These are phyloP conservation scores for Peribatodes rhomboidaria DNA, from an alignment of 2,888 invertebrate species.

Conservation along the genomic window DNA sequence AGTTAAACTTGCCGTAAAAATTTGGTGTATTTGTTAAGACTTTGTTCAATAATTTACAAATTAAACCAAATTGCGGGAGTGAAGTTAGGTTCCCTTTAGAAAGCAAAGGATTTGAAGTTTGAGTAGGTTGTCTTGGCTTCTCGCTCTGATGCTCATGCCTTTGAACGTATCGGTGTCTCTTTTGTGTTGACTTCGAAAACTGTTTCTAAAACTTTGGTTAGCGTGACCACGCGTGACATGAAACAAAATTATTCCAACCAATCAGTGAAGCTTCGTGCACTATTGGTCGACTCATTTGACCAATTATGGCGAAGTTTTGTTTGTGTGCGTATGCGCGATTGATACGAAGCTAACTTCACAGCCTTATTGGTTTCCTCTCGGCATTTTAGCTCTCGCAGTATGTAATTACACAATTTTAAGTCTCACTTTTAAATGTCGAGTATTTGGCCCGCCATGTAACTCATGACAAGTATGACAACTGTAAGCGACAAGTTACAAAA, in stretches of 20 bases:
- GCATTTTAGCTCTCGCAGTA: too few relatives aligned
- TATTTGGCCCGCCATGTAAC: neutral
- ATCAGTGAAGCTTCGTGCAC: too few relatives aligned
- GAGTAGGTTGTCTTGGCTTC: neutral
- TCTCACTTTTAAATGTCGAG: too few relatives aligned
- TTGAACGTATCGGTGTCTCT: neutral
- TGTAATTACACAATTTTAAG: too few relatives aligned
- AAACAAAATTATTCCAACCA: too few relatives aligned
- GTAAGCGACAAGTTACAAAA: neutral
- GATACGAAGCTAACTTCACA: slow-evolving; percentile 1
- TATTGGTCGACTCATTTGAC: too few relatives aligned
- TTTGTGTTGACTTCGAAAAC: too few relatives aligned
- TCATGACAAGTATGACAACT: too few relatives aligned
- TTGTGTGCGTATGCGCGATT: neutral
- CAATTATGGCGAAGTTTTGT: neutral
- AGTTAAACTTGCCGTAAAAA: too few relatives aligned
- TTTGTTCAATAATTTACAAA: neutral
- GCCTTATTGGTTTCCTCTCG: neutral
- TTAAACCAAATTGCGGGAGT: neutral
- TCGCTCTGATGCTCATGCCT: neutral
- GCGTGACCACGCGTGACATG: too few relatives aligned
- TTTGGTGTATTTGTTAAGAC: too few relatives aligned
- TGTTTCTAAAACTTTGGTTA: too few relatives aligned
- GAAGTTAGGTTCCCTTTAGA: neutral
- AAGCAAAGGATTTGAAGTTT: neutral